phyloP scores from a whole-genome alignment of 2,888 invertebrate genomes.

The Panzeria rudis region DNA sequence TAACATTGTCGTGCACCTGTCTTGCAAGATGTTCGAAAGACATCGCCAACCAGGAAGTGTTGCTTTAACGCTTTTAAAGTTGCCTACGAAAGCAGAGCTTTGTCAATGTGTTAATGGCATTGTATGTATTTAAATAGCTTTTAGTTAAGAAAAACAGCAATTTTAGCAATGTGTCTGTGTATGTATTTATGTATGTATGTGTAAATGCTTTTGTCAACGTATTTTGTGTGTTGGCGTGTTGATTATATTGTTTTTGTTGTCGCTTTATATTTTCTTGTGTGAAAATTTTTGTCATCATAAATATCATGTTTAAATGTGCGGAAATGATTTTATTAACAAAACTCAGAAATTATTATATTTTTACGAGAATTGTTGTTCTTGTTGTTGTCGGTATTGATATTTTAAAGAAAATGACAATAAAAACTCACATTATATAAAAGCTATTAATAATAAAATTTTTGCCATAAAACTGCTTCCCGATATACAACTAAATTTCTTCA shows the following conservation, averaged over 20 bases:
- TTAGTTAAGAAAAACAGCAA: neutral
- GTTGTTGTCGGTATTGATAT: neutral
- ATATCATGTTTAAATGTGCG: conserved; percentile 64
- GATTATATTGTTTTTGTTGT: conserved; percentile 25
- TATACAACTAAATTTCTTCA: neutral
- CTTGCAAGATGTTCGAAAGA: no score
- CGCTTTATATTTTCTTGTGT: conserved; percentile 7
- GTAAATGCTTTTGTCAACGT: neutral
- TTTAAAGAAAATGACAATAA: conserved; percentile 49
- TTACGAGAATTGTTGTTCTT: conserved; percentile 34
- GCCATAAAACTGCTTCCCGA: neutral
- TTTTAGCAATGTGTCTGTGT: no score
- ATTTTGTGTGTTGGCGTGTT: conserved; percentile 4
- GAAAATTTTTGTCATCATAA: conserved; percentile 56
- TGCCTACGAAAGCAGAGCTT: neutral
- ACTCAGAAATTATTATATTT: conserved; percentile 52
- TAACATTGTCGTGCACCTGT: no score
- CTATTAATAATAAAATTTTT: conserved; percentile 63
- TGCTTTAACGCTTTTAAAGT: conserved; percentile 55
- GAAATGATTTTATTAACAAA: conserved; percentile 55
- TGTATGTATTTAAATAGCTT: conserved; percentile 38
- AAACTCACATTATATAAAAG: conserved; percentile 50
- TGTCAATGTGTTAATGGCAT: conserved; percentile 28
- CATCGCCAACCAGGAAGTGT: no score
- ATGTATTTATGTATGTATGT: neutral